phyloP scores from a whole-genome alignment of 2,113 vertebrate species.

The Pollimyrus isidori region DNA sequence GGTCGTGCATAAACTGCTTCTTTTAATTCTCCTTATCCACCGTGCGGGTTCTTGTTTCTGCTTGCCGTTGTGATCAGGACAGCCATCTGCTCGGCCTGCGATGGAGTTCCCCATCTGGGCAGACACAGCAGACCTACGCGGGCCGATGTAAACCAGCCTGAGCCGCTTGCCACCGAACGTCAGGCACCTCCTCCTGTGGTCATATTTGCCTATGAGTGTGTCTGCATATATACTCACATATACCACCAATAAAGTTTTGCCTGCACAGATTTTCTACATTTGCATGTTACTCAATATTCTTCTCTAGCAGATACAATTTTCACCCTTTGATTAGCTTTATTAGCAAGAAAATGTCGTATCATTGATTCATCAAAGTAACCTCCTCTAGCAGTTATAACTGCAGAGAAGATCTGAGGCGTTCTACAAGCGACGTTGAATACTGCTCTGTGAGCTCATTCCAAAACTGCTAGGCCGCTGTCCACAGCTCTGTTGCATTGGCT shows the following conservation, averaged over 20 bases:
- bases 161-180: not conserved
- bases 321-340: not conserved
- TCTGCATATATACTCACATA: not conserved
- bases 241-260: not conserved
- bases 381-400: not conserved
- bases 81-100: not conserved
- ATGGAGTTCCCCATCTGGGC: not conserved
- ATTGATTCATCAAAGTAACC: not conserved
- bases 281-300: not conserved
- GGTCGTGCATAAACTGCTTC: not conserved
- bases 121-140: not conserved
- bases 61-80: not conserved
- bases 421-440: too few relatives aligned
- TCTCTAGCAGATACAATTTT: not conserved
- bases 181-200: not conserved
- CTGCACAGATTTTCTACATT: not conserved
- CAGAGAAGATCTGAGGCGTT: not conserved
- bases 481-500: too few relatives aligned
- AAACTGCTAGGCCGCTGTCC: too few relatives aligned
- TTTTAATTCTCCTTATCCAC: not conserved
- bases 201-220: not conserved
- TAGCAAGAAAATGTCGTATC: not conserved
- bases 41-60: not conserved
- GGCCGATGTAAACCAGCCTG: not conserved
- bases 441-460: too few relatives aligned